Conservation (phyloP, 2,888 invertebrate genomes). For the Sicus ferrugineus region DNA sequence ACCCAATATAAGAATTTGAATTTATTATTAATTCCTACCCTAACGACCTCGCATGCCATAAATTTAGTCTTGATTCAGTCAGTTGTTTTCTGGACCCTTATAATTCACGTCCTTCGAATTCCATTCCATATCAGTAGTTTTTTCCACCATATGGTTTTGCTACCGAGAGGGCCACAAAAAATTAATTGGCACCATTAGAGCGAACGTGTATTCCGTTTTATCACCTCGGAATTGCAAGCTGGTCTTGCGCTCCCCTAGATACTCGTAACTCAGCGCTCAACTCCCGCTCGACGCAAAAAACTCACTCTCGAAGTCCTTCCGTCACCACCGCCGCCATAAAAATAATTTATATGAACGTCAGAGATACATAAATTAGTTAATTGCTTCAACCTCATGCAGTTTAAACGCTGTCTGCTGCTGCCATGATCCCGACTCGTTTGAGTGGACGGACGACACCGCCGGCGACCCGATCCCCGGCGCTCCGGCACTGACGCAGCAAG, state of each 20-base stretch:
- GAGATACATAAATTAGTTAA: slow-evolving; percentile 30
- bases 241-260: background rate
- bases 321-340: slow-evolving; percentile 2
- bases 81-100: no score
- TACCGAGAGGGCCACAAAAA: no score
- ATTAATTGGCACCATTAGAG: no score
- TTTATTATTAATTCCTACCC: no score
- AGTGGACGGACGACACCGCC: no score
- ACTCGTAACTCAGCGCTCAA: background rate
- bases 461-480: background rate
- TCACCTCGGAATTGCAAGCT: background rate
- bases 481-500: background rate
- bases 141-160: no score
- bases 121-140: no score
- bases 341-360: slow-evolving; percentile 25
- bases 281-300: background rate
- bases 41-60: no score
- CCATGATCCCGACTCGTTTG: background rate
- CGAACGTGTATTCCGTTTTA: background rate
- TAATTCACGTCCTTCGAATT: no score
- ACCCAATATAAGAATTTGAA: no score
- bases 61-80: no score
- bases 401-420: slow-evolving; percentile 24
- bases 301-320: background rate
- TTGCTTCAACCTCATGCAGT: slow-evolving; percentile 29